Conservation (phyloP, 2,888 invertebrate species). For the Synanthedon formicaeformis region DNA sequence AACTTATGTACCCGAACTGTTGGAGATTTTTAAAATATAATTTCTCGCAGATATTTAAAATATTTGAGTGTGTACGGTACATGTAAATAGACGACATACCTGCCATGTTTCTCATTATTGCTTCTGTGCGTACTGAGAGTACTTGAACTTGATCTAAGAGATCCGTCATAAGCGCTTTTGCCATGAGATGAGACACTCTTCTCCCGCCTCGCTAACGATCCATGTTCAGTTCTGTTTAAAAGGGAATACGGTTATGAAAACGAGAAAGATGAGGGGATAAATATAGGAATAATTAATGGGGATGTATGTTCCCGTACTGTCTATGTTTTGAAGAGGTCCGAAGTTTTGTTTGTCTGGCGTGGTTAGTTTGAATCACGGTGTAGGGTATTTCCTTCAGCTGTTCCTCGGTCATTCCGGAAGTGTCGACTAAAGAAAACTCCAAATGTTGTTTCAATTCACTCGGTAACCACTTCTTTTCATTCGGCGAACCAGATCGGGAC, state of each 20-base stretch:
- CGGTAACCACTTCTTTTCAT: constrained; percentile 79
- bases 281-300: background rate
- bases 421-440: constrained; percentile 89
- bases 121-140: constrained; percentile 69
- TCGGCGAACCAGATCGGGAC: constrained; percentile 78
- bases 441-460: constrained; percentile 86
- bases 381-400: constrained; percentile 90
- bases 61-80: no score
- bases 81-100: constrained; percentile 20
- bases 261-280: background rate
- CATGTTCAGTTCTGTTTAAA: constrained; percentile 42
- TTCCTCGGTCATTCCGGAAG: constrained; percentile 88
- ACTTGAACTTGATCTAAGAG: constrained; percentile 71
- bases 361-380: constrained; percentile 84
- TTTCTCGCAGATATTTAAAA: no score
- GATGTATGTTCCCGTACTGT: constrained; percentile 30
- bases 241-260: background rate
- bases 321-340: constrained; percentile 55
- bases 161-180: constrained; percentile 60
- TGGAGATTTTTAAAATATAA: no score
- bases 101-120: constrained; percentile 58
- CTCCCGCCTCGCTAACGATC: constrained; percentile 54
- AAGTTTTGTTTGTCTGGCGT: constrained; percentile 72
- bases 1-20: no score
- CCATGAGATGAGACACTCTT: constrained; percentile 44